A percentile compares a stretch with the other conserved stretches of the same genome.
phyloP scores from a whole-genome alignment of 2,888 invertebrate species.

The Rhynchonema sp. region DNA sequence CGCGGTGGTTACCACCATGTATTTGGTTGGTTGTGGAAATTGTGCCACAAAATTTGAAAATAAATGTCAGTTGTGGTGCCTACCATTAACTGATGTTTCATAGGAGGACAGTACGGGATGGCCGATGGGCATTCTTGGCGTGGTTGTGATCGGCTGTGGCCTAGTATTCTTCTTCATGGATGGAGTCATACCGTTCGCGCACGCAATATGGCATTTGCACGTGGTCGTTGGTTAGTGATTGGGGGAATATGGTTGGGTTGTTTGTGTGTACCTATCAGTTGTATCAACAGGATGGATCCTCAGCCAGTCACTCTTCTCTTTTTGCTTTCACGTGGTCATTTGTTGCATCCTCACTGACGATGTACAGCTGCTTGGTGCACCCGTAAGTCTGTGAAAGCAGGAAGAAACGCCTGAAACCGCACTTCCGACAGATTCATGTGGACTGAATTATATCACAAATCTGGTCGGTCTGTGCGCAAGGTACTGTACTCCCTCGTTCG shows the following conservation, averaged over 20 bases:
- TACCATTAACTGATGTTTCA: no score
- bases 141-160: conserved; percentile 37
- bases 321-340: neutral
- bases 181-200: conserved; percentile 79
- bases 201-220: conserved; percentile 92
- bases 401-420: no score
- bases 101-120: neutral
- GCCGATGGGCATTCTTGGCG: neutral
- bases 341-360: neutral
- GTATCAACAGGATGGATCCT: no score
- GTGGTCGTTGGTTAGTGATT: conserved; percentile 59
- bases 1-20: neutral
- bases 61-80: no score
- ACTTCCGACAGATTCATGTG: no score
- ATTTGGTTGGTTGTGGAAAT: neutral
- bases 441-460: no score
- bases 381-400: no score
- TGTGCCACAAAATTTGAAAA: neutral
- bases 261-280: no score
- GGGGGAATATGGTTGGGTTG: no score
- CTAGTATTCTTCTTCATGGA: conserved; percentile 87
- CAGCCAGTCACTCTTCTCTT: no score
- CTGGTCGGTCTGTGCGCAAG: no score
- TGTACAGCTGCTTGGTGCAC: neutral
- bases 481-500: no score